A percentile compares a stretch with the other conserved stretches of the same genome.
Evolutionary conservation across 1,140 invertebrate species (phyloP).

Genomic region (Bemisia tabaci): DNA sequence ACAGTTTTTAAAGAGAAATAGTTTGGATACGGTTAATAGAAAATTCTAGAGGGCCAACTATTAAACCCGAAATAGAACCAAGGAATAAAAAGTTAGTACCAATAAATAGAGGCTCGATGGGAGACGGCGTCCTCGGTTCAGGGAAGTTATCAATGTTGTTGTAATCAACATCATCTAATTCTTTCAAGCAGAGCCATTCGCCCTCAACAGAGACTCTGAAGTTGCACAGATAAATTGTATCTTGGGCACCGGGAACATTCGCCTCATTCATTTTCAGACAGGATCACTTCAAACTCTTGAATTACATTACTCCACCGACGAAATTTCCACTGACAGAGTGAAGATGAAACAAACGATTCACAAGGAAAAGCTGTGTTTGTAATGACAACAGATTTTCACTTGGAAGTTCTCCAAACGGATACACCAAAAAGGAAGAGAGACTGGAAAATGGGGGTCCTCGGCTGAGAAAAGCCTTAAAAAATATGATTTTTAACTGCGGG

Average conservation of each 20-base stretch:
- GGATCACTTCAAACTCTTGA: too few species aligned
- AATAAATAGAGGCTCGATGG: slow-evolving; percentile 24
- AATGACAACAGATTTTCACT: background rate
- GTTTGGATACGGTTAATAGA: too few species aligned
- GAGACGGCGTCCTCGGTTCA: slow-evolving; percentile 33
- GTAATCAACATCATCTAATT: slow-evolving; percentile 71
- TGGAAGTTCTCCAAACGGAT: too few species aligned
- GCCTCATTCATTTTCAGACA: slow-evolving; percentile 25
- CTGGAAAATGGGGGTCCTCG: background rate
- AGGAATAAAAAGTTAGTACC: slow-evolving; percentile 21
- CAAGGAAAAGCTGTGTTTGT: background rate
- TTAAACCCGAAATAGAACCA: too few species aligned
- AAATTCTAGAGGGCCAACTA: too few species aligned
- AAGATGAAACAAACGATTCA: background rate
- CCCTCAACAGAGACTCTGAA: slow-evolving; percentile 93
- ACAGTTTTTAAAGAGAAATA: too few species aligned
- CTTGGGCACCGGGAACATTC: slow-evolving; percentile 73
- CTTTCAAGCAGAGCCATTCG: slow-evolving; percentile 92
- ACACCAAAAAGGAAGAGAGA: background rate
- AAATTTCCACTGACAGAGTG: background rate
- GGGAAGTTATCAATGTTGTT: slow-evolving; percentile 40
- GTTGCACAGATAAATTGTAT: slow-evolving; percentile 94
- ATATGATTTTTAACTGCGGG: too few species aligned
- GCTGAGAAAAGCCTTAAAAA: too few species aligned
- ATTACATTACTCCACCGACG: too few species aligned